A percentile compares a stretch with the other conserved stretches of the same genome.
Evolutionary conservation across 2,113 vertebrate species (phyloP).

Genomic region (Onychostruthus taczanowskii): DNA sequence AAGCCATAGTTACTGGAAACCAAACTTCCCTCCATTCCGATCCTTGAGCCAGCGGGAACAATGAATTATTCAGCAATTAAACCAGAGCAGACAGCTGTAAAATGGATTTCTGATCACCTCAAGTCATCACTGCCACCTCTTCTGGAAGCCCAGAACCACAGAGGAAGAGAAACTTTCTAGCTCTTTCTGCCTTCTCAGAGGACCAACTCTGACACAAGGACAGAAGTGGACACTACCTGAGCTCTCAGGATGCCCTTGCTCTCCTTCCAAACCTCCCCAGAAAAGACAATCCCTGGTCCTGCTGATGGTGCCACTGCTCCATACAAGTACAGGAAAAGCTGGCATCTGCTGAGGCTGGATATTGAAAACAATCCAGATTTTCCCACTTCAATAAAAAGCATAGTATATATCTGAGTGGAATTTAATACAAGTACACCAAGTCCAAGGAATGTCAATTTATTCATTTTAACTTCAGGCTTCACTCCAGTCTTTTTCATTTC

Average conservation of each 20-base stretch:
- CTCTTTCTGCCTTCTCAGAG: neutral
- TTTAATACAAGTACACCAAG: neutral
- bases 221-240: neutral
- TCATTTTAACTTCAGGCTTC: neutral
- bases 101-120: neutral
- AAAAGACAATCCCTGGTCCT: neutral
- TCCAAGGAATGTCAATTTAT: neutral
- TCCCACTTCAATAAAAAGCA: neutral
- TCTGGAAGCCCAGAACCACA: neutral
- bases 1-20: neutral
- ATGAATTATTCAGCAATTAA: slow-evolving; percentile 41
- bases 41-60: neutral
- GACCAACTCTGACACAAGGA: neutral
- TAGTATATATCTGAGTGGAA: neutral
- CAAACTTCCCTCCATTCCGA: neutral
- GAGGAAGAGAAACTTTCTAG: neutral
- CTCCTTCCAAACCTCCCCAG: neutral
- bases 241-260: neutral
- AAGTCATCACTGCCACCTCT: neutral
- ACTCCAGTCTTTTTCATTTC: neutral
- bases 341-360: neutral
- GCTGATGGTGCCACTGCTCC: neutral
- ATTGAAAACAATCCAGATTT: neutral
- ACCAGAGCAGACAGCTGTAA: neutral
- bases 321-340: neutral